phyloP scores from a whole-genome alignment of 30 jellyfish, hydroid and myxozoan species.

The Pelagia noctiluca region DNA sequence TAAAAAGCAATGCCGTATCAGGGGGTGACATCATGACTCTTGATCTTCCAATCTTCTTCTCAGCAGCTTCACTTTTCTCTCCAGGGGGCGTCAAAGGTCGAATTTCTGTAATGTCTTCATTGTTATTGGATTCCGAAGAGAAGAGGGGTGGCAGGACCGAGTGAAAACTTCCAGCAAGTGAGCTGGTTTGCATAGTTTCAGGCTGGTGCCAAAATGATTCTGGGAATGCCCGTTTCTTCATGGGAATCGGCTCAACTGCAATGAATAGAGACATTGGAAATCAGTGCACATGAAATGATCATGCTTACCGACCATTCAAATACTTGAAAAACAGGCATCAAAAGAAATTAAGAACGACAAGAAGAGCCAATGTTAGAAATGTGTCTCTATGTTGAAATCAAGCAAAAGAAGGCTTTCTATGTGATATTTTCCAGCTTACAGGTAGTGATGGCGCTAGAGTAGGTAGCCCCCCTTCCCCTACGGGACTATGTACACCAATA shows the following conservation, averaged over 20 bases:
- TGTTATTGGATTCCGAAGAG: constrained; percentile 63
- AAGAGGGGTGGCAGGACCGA: constrained; percentile 87
- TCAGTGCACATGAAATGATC: not conserved
- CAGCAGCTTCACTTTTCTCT: constrained; percentile 24
- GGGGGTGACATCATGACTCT: constrained; percentile 56
- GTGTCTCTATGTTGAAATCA: too few species aligned
- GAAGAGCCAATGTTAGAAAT: too few species aligned
- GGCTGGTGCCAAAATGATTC: constrained; percentile 92
- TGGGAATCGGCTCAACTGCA: constrained; percentile 86
- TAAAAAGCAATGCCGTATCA: constrained; percentile 77
- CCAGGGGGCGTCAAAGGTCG: constrained; percentile 97
- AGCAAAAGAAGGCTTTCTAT: too few species aligned
- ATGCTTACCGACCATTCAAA: not conserved
- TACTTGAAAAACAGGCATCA: not conserved
- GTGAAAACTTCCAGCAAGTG: constrained; percentile 76
- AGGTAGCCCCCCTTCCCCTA: too few species aligned
- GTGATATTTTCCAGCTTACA: too few species aligned
- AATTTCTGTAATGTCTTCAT: constrained; percentile 61
- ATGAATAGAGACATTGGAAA: too few species aligned
- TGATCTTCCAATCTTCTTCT: constrained; percentile 24
- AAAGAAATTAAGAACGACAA: too few species aligned
- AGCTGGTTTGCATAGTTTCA: constrained; percentile 67
- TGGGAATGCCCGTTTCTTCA: constrained; percentile 88
- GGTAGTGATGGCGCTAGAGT: too few species aligned
- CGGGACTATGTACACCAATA: too few species aligned